Evolutionary conservation across 2,113 vertebrate genomes (phyloP).

Genomic region (Amblyopsis rosae): DNA sequence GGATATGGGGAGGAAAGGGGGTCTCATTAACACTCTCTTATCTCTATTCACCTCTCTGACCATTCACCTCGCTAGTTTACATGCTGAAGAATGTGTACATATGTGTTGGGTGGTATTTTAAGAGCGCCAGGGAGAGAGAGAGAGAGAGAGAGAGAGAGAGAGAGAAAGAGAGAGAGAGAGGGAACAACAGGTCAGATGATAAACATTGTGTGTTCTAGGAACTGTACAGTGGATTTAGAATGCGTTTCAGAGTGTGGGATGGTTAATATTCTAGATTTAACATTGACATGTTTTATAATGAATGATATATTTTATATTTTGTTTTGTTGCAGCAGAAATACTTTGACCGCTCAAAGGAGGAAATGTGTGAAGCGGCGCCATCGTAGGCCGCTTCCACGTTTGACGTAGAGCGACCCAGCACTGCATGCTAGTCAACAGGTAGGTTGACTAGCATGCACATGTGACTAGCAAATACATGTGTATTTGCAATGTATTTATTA

Average conservation of each 20-base stretch:
- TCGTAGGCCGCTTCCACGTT: too few relatives aligned
- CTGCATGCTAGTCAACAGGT: too few relatives aligned
- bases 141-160: not conserved
- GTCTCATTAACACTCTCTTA: not conserved
- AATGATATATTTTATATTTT: not conserved
- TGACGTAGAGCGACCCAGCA: too few relatives aligned
- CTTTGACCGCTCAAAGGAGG: not conserved
- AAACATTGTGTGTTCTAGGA: not conserved
- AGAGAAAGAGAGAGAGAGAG: not conserved
- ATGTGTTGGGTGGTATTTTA: not conserved
- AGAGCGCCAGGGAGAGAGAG: conserved; percentile 18
- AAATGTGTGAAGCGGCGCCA: too few relatives aligned
- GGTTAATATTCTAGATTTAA: too few relatives aligned
- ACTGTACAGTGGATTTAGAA: not conserved
- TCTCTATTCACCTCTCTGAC: not conserved
- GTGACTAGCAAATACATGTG: too few relatives aligned
- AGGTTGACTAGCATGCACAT: too few relatives aligned
- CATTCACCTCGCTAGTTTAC: not conserved
- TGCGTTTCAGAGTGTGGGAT: not conserved
- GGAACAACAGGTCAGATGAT: not conserved
- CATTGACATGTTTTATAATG: not conserved
- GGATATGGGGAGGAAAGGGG: conserved; percentile 1
- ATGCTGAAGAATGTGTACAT: too few relatives aligned
- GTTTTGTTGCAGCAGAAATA: not conserved
- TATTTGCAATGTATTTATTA: too few relatives aligned